A percentile compares a stretch with the other conserved stretches of the same genome.
Evolutionary conservation across 1,140 invertebrate genomes (phyloP).

Genomic region (Aleiodes sp.): DNA sequence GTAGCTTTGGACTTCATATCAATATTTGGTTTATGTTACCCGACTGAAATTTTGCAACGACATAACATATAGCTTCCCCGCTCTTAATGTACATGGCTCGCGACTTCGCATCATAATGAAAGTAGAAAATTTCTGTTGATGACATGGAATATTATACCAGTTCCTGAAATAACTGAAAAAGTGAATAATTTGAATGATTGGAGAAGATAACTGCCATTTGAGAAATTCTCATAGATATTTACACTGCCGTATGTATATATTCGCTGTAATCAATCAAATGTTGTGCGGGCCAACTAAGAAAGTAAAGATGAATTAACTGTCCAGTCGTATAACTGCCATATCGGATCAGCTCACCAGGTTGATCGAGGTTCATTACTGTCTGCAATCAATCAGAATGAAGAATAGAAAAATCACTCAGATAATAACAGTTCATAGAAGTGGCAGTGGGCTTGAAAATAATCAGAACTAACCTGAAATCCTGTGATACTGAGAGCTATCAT

Average conservation of each 20-base stretch:
- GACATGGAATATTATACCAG: background rate
- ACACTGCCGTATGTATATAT: background rate
- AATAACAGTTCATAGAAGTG: background rate
- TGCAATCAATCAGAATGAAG: background rate
- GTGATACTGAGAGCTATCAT: background rate
- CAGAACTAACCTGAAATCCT: background rate
- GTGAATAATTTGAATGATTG: too few relatives aligned
- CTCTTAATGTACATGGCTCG: background rate
- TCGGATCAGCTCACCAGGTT: background rate
- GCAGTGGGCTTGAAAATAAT: background rate
- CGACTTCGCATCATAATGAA: background rate
- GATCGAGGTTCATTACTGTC: background rate
- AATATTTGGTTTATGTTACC: too few relatives aligned
- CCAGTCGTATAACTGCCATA: background rate
- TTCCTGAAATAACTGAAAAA: background rate
- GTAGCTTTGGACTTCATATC: too few relatives aligned
- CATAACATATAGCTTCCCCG: background rate
- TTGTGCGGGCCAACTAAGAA: background rate
- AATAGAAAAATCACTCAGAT: background rate
- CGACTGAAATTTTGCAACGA: background rate
- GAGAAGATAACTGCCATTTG: background rate
- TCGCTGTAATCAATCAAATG: background rate
- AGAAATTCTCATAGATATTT: background rate
- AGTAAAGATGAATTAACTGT: background rate
- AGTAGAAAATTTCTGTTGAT: background rate